These are phyloP conservation scores for Thalassophryne amazonica DNA, from an alignment of 2,797 vertebrate genomes.

Conservation along the genomic window DNA sequence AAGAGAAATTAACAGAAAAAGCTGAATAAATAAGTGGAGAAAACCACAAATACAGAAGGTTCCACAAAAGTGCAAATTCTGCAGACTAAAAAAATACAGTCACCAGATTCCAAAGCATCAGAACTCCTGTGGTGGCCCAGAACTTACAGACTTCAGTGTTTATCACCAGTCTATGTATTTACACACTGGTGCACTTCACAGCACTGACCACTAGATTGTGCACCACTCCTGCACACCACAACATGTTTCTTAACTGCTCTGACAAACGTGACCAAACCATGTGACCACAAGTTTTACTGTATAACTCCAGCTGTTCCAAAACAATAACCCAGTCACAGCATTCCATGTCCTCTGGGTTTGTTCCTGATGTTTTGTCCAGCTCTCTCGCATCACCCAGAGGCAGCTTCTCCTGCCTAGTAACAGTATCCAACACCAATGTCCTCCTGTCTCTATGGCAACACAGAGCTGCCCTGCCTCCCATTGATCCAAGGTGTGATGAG, in stretches of 20 bases:
- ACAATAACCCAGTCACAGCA: not conserved
- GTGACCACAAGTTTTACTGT: not conserved
- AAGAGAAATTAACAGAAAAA: too few species aligned
- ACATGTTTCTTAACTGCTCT: not conserved
- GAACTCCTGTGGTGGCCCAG: too few species aligned
- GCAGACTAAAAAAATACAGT: too few species aligned
- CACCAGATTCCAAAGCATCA: too few species aligned
- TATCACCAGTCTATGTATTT: not conserved
- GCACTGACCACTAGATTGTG: conserved; percentile 10
- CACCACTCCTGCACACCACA: not conserved
- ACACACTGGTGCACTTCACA: conserved; percentile 11
- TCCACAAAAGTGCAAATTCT: too few species aligned
- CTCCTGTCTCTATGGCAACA: conserved; percentile 81
- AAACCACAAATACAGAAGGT: too few species aligned
- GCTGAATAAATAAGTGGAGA: too few species aligned
- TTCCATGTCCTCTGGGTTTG: not conserved
- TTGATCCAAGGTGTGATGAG: conserved; percentile 45
- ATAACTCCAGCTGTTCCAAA: not conserved
- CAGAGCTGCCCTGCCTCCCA: conserved; percentile 48
- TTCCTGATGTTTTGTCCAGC: conserved; percentile 38
- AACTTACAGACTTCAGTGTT: too few species aligned
- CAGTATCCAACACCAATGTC: conserved; percentile 77
- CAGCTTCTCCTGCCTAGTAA: conserved; percentile 70
- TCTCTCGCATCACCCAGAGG: conserved; percentile 30
- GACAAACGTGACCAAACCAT: not conserved